phyloP scores from a whole-genome alignment of 1,140 invertebrate genomes.

The Antheraea mylitta region DNA sequence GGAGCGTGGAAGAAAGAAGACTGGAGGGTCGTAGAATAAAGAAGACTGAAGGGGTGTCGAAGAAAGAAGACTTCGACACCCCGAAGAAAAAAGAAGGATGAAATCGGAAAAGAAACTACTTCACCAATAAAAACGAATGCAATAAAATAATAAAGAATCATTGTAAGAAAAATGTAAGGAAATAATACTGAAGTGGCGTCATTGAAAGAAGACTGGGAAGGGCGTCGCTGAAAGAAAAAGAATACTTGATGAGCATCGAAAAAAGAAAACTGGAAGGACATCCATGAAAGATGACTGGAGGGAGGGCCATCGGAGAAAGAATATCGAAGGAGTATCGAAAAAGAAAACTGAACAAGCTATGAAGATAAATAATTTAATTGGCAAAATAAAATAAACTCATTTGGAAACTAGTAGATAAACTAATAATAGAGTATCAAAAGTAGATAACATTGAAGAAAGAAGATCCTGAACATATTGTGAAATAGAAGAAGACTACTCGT shows the following conservation, averaged over 20 bases:
- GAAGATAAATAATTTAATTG: background rate
- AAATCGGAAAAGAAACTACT: too few species aligned
- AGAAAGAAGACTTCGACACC: conserved; percentile 13
- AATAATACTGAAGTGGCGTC: background rate
- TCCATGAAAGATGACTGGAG: background rate
- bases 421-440: background rate
- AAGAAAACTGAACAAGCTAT: background rate
- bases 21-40: conserved; percentile 1
- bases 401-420: background rate
- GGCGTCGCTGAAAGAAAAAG: background rate
- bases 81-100: too few species aligned
- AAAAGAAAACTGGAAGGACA: conserved; percentile 7
- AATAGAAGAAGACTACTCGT: too few species aligned
- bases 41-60: background rate
- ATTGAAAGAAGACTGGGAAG: background rate
- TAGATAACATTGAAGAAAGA: background rate
- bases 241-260: background rate
- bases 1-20: background rate
- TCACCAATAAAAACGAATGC: too few species aligned
- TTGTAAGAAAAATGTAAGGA: too few species aligned
- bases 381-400: background rate
- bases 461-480: background rate
- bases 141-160: too few species aligned
- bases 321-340: background rate
- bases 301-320: background rate